phyloP scores from a whole-genome alignment of 2,888 invertebrate genomes.

The Lapara coniferarum region DNA sequence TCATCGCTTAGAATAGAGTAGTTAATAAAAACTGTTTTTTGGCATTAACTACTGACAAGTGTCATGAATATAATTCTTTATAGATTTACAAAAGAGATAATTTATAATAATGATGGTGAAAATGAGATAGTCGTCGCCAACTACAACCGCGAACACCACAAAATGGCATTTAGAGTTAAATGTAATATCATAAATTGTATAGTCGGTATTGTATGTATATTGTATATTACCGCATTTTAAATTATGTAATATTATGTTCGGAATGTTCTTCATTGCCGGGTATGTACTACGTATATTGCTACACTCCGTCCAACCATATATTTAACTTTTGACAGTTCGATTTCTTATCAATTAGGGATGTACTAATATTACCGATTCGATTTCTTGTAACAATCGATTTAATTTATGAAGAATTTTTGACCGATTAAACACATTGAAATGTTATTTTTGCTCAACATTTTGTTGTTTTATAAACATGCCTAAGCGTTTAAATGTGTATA shows the following conservation, averaged over 20 bases:
- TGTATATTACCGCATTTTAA: no score
- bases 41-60: no score
- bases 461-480: no score
- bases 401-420: no score
- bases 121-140: background rate
- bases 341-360: no score
- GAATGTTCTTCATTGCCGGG: slow-evolving; percentile 2
- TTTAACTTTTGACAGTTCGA: no score
- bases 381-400: no score
- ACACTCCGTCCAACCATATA: background rate
- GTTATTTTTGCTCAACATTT: no score
- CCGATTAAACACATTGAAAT: no score
- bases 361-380: no score
- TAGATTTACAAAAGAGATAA: background rate
- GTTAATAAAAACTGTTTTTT: background rate
- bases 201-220: background rate
- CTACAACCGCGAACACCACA: background rate
- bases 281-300: background rate
- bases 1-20: background rate
- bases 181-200: slow-evolving; percentile 3
- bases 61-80: background rate
- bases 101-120: background rate
- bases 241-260: background rate
- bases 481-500: no score
- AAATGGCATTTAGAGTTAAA: background rate